Conservation (phyloP, 2,113 vertebrate genomes). For the Hypocryptadius cinnamomeus region DNA sequence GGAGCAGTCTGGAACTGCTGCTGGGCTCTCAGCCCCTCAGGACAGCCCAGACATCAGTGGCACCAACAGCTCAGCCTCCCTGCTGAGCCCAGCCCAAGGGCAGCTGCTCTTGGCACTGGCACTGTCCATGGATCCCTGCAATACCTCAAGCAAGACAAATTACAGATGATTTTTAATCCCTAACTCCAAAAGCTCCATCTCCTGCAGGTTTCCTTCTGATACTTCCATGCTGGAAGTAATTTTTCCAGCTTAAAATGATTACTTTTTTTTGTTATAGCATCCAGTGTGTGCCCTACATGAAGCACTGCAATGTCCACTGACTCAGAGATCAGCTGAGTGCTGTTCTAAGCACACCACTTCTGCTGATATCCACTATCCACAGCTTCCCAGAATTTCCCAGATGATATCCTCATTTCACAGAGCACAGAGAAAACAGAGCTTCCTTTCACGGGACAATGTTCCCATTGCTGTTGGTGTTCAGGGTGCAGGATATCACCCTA, state of each 20-base stretch:
- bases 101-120: not conserved
- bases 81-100: rapidly evolving
- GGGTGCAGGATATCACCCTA: not conserved
- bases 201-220: not conserved
- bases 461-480: not conserved
- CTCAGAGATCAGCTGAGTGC: not conserved
- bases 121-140: not conserved
- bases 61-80: not conserved
- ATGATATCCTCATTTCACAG: not conserved
- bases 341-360: not conserved
- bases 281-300: not conserved
- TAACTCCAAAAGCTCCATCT: not conserved
- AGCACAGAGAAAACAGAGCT: not conserved
- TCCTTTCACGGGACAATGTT: not conserved
- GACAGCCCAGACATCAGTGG: not conserved
- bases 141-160: not conserved
- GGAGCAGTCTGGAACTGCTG: not conserved
- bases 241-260: not conserved
- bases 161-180: not conserved
- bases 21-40: not conserved
- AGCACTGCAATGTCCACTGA: not conserved
- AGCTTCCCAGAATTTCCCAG: not conserved
- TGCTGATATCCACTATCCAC: not conserved
- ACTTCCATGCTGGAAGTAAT: not conserved
- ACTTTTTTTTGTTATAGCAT: not conserved